Percentiles rank a stretch among this genome's conserved stretches.
Conservation (phyloP, 2,888 invertebrate species). For the Meiosimyza decipiens region DNA sequence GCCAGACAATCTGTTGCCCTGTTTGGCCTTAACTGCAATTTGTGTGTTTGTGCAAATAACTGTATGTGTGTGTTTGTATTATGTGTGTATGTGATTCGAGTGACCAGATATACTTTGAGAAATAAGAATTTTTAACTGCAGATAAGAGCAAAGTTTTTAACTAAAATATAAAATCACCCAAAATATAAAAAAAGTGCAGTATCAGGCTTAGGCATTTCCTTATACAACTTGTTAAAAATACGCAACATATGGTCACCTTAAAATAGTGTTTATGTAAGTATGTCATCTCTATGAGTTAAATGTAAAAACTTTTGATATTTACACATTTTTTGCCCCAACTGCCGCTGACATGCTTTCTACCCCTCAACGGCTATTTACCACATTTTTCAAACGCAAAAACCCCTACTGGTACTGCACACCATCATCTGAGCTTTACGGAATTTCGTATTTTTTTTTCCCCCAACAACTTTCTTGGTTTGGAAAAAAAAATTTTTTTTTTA, state of each 20-base stretch:
- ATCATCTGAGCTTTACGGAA: background rate
- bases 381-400: constrained; percentile 16
- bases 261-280: too few species aligned
- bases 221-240: background rate
- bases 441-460: background rate
- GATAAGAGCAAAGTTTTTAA: too few species aligned
- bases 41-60: constrained; percentile 5
- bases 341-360: background rate
- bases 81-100: constrained; percentile 12
- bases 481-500: background rate
- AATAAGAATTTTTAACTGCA: constrained; percentile 5
- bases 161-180: too few species aligned
- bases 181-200: too few species aligned
- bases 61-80: constrained; percentile 15
- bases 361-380: background rate
- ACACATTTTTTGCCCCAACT: background rate
- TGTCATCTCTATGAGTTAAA: constrained; percentile 13
- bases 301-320: constrained; percentile 39
- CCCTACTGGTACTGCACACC: background rate
- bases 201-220: too few species aligned
- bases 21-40: constrained; percentile 6
- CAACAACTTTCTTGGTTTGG: background rate
- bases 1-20: constrained; percentile 30
- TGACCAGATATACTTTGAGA: constrained; percentile 12
- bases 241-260: background rate